Evolutionary conservation across 2,113 vertebrate genomes (phyloP).

Genomic region (Axis porcinus): DNA sequence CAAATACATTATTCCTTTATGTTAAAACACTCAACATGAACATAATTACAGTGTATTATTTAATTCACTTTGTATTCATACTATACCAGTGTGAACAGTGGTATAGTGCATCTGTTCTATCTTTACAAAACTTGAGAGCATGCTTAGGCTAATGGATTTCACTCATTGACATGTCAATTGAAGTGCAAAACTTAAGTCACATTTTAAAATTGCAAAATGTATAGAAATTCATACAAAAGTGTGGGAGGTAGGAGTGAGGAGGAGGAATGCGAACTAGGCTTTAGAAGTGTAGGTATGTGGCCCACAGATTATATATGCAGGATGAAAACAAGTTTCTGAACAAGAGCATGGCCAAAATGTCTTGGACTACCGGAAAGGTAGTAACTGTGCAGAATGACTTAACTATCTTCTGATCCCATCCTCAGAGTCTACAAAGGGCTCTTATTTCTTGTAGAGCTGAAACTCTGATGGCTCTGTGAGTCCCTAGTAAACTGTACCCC

Average conservation of each 20-base stretch:
- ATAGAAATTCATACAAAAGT: background rate
- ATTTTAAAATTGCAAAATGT: constrained; percentile 13
- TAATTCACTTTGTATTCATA: constrained; percentile 24
- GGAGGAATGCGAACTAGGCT: background rate
- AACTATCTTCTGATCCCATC: background rate
- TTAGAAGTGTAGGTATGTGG: background rate
- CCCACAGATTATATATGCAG: background rate
- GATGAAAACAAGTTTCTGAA: background rate
- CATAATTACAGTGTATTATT: background rate
- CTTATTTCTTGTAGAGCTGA: background rate
- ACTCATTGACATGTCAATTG: background rate
- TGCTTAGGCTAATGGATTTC: constrained; percentile 3
- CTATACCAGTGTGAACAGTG: background rate
- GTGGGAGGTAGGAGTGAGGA: background rate
- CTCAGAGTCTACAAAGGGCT: background rate
- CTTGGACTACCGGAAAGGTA: background rate
- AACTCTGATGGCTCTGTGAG: background rate
- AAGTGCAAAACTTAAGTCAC: background rate
- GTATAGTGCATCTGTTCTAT: background rate
- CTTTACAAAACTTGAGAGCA: background rate
- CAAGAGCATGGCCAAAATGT: background rate
- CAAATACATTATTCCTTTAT: background rate
- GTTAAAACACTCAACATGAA: background rate
- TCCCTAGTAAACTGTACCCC: background rate
- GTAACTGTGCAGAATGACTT: background rate